Conservation (phyloP, 2,888 invertebrate species). For the Lasiommata megera region DNA sequence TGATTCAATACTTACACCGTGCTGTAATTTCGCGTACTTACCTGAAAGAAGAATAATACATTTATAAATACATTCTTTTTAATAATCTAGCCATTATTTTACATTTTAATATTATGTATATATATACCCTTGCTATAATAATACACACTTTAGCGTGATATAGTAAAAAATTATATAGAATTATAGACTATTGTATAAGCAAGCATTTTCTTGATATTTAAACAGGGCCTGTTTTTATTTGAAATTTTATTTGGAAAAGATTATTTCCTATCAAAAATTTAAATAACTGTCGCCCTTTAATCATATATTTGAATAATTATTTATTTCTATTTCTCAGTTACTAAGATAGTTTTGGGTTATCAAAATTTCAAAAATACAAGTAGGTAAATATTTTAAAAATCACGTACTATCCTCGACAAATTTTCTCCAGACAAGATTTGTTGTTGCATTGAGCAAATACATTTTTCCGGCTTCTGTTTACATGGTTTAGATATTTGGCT, state of each 20-base stretch:
- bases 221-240: neutral
- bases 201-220: neutral
- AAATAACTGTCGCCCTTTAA: too few species aligned
- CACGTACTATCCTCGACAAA: neutral
- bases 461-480: constrained; percentile 6
- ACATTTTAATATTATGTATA: too few species aligned
- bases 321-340: too few species aligned
- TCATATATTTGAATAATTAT: too few species aligned
- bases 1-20: neutral
- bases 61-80: neutral
- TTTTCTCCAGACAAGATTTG: neutral
- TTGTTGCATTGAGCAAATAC: constrained; percentile 1
- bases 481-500: constrained; percentile 11
- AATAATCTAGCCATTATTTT: too few species aligned
- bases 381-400: neutral
- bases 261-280: too few species aligned
- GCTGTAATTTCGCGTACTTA: neutral
- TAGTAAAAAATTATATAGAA: too few species aligned
- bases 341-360: too few species aligned
- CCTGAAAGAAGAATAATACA: constrained; percentile 1
- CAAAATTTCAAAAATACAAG: neutral
- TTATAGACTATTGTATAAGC: neutral
- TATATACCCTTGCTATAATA: too few species aligned
- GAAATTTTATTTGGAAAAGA: too few species aligned
- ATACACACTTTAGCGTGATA: too few species aligned